Conservation (phyloP, 1,140 invertebrate genomes). For the Scaptomyza hsui region DNA sequence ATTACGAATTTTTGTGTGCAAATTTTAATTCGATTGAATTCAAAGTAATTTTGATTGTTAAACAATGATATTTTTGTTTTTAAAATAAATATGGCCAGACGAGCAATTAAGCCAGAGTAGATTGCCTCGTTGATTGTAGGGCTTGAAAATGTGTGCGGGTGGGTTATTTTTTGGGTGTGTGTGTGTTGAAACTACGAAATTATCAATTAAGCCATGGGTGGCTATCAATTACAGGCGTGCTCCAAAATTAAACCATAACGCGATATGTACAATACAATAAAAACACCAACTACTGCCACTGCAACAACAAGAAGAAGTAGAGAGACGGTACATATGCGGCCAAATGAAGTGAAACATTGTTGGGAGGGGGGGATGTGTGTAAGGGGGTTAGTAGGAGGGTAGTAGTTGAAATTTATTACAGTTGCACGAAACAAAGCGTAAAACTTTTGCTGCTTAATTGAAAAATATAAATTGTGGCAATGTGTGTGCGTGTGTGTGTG, state of each 20-base stretch:
- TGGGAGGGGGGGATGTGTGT: neutral
- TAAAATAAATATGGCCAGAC: conserved; percentile 27
- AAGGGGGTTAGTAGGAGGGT: neutral
- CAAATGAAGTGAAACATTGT: conserved; percentile 71
- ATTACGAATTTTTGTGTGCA: too few species aligned
- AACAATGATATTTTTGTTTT: conserved; percentile 32
- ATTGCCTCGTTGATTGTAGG: conserved; percentile 4
- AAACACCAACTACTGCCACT: too few species aligned
- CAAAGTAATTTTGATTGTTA: neutral
- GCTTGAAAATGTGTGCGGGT: conserved; percentile 12
- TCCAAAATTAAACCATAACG: conserved; percentile 75
- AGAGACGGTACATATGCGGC: conserved; percentile 47
- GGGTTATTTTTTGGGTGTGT: neutral
- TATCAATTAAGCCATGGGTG: conserved; percentile 71
- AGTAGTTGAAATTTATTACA: conserved; percentile 77
- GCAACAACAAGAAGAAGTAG: conserved; percentile 18
- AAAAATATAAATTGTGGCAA: conserved; percentile 76
- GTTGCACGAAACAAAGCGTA: conserved; percentile 79
- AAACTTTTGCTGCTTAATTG: conserved; percentile 81
- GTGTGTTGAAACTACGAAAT: conserved; percentile 58
- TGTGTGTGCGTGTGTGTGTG: conserved; percentile 22
- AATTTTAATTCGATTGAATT: neutral
- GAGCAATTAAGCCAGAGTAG: conserved; percentile 25
- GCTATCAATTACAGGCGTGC: conserved; percentile 75
- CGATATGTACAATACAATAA: conserved; percentile 40